Base-by-base conservation (phyloP, 1,140 invertebrate genomes). In the Camponotus vicinus region DNA sequence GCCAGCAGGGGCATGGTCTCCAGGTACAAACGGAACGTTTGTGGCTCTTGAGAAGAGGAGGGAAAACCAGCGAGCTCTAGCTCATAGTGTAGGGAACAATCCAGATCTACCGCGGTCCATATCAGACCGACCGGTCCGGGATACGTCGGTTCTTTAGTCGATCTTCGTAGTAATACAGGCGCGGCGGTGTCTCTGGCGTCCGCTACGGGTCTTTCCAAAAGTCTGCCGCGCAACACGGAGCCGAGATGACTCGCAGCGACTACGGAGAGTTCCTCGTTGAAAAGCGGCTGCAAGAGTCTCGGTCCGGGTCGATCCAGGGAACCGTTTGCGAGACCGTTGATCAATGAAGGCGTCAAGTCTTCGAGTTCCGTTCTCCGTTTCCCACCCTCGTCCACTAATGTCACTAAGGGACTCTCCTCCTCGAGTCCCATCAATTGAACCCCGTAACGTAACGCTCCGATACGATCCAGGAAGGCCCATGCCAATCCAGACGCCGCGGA, bases 21-120 rank as follows among this genome's bases (percentile, higher is more conserved):
- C 75, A 97, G 63, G 85, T 96, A 97, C 0, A 97, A 92, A 64
- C 96, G 94, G 57, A 97, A 88, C 15, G 94, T 94, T 61, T 94
- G 94, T 0, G 86, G 70, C 3, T 95, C 92, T 3, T 93, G 83
- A 0, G 80, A 66, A 3, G 34, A 37, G 0, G 88, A 63, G 0
- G 91, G 73, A 3, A 94, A 78, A 11, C 93, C 93, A 21, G 90
- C 89, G 9, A 94, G 90, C 55, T 94, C 94, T 32, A 98, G 96
- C 93, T 98, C 98, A 91, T 98, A 99, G 92, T 98, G 97, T 1
- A 98, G 94, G 87, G 97, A 97, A 93, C 98, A 99, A 57, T 98
- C 96, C 1, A 96, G 95, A 92, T 98, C 98, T 5, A 99, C 96
- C 1, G 97, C 96, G 55, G 97, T 94, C 98, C 98, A 99, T 15